phyloP scores from a whole-genome alignment of 2,888 invertebrate species.

The Oxyscelio sp. region DNA sequence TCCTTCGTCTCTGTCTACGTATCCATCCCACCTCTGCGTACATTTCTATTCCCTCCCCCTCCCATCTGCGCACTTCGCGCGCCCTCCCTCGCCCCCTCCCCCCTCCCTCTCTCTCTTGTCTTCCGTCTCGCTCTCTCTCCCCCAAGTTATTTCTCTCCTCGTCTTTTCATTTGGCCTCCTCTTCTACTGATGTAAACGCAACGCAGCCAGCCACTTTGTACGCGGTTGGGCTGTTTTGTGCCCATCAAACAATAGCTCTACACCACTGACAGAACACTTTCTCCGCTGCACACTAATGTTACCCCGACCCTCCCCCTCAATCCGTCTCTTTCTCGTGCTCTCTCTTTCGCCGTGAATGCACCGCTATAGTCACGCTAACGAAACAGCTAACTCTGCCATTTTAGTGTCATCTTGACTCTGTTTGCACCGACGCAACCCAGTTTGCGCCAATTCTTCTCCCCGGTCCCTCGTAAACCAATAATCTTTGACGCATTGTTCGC shows the following conservation, averaged over 20 bases:
- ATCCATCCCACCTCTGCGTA: slow-evolving; percentile 66
- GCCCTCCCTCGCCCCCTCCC: background rate
- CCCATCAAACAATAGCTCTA: too few species aligned
- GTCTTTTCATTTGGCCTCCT: too few species aligned
- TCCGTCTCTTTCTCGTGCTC: too few species aligned
- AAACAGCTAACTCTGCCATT: slow-evolving; percentile 67
- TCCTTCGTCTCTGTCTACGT: slow-evolving; percentile 73
- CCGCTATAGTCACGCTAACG: slow-evolving; percentile 46
- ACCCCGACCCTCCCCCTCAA: slow-evolving; percentile 28
- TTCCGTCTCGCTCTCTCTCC: too few species aligned
- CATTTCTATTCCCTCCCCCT: slow-evolving; percentile 70
- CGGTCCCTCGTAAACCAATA: slow-evolving; percentile 57
- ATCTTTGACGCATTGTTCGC: slow-evolving; percentile 44
- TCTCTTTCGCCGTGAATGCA: slow-evolving; percentile 28
- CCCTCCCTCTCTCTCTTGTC: slow-evolving; percentile 34
- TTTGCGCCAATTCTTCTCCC: slow-evolving; percentile 45
- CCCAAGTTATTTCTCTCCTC: too few species aligned
- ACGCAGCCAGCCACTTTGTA: too few species aligned
- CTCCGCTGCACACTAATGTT: too few species aligned
- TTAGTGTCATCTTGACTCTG: slow-evolving; percentile 68
- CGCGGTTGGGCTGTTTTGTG: too few species aligned
- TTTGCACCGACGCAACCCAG: slow-evolving; percentile 50
- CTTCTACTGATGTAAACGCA: too few species aligned
- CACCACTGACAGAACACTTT: too few species aligned
- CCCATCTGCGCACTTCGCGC: background rate